A percentile compares a stretch with the other conserved stretches of the same genome.
Evolutionary conservation across 2,797 vertebrate species (phyloP).

Genomic region (Chiloscyllium punctatum): DNA sequence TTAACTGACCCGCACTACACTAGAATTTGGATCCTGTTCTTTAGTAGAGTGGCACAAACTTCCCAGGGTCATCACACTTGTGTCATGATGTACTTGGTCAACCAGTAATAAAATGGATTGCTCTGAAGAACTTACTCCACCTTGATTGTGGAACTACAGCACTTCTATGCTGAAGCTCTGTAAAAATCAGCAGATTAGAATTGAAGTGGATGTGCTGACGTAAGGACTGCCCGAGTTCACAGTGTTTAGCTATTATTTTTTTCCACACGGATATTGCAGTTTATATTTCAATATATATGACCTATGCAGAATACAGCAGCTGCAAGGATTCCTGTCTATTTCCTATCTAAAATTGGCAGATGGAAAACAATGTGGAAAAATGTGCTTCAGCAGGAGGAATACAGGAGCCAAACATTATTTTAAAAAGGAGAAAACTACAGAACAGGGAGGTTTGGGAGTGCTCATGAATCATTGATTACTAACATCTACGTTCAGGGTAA

Average conservation of each 20-base stretch:
- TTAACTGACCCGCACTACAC: neutral
- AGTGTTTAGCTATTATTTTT: neutral
- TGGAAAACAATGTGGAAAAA: too few species aligned
- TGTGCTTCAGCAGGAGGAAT: too few species aligned
- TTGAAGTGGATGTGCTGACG: neutral
- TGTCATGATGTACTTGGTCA: neutral
- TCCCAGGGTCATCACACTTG: neutral
- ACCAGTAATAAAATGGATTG: neutral
- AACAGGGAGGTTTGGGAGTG: too few species aligned
- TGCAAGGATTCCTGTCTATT: neutral
- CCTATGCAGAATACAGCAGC: neutral
- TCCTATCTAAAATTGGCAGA: neutral
- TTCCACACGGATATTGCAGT: neutral
- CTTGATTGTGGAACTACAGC: neutral
- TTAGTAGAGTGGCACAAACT: neutral
- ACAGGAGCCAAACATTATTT: too few species aligned
- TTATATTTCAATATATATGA: neutral
- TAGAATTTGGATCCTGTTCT: neutral
- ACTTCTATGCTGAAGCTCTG: neutral
- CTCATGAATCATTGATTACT: too few species aligned
- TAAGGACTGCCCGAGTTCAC: neutral
- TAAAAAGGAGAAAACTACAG: too few species aligned
- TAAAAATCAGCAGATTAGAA: neutral
- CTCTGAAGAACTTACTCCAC: neutral
- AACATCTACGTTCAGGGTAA: too few species aligned